These are phyloP conservation scores for Poeciliopsis infans DNA, from an alignment of 2,797 vertebrate species.

Conservation along the genomic window DNA sequence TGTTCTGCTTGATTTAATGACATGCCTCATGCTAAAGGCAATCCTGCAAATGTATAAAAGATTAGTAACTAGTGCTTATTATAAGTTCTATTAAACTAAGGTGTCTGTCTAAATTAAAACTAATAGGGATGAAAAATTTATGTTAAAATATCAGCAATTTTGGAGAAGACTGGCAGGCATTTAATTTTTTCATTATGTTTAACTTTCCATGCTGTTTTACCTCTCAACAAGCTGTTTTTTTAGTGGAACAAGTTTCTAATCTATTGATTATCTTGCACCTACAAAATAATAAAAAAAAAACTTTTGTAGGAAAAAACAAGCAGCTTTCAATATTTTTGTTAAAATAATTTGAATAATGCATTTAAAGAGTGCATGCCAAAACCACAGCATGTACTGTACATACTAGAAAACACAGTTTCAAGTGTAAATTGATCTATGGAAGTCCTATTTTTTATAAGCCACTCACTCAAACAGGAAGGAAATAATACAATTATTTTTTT, in stretches of 20 bases:
- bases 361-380: neutral
- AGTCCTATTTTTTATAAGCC: neutral
- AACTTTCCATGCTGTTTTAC: neutral
- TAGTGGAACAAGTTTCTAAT: constrained; percentile 2
- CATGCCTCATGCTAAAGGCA: constrained; percentile 1
- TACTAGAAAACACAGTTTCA: neutral
- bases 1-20: constrained; percentile 1
- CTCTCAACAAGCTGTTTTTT: neutral
- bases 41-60: neutral
- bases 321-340: neutral
- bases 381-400: neutral
- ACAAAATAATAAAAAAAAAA: neutral
- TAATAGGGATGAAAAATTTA: neutral
- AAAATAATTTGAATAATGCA: neutral
- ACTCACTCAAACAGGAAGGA: constrained; percentile 29
- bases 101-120: constrained; percentile 2
- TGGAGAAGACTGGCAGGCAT: neutral
- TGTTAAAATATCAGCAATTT: neutral
- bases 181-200: neutral
- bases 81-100: neutral
- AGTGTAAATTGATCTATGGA: neutral
- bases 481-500: constrained; percentile 26
- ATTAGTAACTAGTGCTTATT: neutral
- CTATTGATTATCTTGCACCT: constrained; percentile 6
- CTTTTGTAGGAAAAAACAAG: neutral